These are phyloP conservation scores for Pycnonotus jocosus DNA, from an alignment of 2,113 vertebrate genomes.

Conservation along the genomic window DNA sequence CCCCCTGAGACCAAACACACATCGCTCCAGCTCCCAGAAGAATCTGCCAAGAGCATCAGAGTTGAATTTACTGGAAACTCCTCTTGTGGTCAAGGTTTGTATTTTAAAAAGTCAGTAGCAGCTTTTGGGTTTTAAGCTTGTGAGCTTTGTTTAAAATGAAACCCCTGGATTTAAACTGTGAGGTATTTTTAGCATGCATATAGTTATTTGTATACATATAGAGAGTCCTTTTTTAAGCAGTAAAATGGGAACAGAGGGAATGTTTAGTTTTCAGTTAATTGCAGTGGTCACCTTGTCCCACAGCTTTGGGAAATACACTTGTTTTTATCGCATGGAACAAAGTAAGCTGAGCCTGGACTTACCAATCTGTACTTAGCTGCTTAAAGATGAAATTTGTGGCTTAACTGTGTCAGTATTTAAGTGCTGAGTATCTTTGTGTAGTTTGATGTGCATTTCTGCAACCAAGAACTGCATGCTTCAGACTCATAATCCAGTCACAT, in stretches of 20 bases:
- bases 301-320: neutral
- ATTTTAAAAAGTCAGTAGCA: neutral
- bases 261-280: neutral
- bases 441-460: neutral
- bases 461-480: neutral
- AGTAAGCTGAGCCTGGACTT: neutral
- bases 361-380: neutral
- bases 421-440: neutral
- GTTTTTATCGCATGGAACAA: neutral
- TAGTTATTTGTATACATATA: neutral
- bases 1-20: slow-evolving; percentile 11
- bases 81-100: slow-evolving; percentile 81
- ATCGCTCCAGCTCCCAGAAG: slow-evolving; percentile 31
- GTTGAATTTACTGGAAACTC: slow-evolving; percentile 85
- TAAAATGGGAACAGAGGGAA: neutral
- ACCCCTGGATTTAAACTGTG: neutral
- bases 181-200: neutral
- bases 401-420: neutral
- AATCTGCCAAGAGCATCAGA: slow-evolving; percentile 73
- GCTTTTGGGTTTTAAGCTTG: too few species aligned
- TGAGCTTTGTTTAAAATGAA: neutral
- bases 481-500: neutral
- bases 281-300: neutral
- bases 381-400: neutral
- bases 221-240: neutral